phyloP scores from a whole-genome alignment of 1,140 invertebrate species.

The Panulirus ornatus region DNA sequence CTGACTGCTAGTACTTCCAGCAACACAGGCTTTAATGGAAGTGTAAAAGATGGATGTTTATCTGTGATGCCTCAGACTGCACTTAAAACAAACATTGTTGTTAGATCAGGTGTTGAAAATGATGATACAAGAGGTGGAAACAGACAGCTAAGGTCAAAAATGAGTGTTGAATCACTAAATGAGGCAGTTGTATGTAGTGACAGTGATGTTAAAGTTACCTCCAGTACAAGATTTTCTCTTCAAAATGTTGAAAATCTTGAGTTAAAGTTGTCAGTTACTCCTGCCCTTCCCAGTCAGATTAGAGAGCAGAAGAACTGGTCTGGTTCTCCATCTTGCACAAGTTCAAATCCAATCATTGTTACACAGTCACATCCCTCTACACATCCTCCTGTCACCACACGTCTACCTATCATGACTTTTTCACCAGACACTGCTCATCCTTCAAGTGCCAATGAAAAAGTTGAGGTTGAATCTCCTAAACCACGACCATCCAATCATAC shows the following conservation, averaged over 20 bases:
- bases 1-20: conserved; percentile 11
- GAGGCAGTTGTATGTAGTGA: background rate
- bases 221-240: background rate
- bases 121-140: background rate
- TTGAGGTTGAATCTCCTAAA: conserved; percentile 17
- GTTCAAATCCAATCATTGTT: background rate
- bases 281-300: background rate
- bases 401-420: background rate
- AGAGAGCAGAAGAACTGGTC: background rate
- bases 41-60: background rate
- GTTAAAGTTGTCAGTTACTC: background rate
- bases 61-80: background rate
- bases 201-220: background rate
- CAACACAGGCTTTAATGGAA: background rate
- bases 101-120: background rate
- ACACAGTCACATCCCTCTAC: background rate
- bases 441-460: background rate
- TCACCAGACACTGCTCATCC: background rate
- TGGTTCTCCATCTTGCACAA: background rate
- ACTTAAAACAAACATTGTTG: background rate
- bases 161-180: background rate
- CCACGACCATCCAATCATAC: conserved; percentile 55
- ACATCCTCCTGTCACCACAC: background rate
- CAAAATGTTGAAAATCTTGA: background rate
- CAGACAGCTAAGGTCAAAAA: background rate